phyloP scores from a whole-genome alignment of 1,140 invertebrate species.

The Drosophila lacertosa region DNA sequence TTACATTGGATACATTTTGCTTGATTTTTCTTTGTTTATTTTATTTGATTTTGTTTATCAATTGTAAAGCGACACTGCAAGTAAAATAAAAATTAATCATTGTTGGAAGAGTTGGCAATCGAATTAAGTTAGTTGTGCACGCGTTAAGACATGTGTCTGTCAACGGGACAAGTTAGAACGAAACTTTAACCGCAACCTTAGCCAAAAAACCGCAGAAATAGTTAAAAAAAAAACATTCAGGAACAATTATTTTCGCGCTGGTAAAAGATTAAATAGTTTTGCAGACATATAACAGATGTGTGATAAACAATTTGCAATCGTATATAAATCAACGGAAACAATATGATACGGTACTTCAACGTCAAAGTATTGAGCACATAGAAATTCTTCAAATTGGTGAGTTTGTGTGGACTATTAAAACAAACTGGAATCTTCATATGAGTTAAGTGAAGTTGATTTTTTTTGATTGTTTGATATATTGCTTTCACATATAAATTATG shows the following conservation, averaged over 20 bases:
- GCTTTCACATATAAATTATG: too few relatives aligned
- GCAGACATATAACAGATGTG: conserved; percentile 3
- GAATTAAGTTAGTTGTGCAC: conserved; percentile 16
- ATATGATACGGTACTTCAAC: too few relatives aligned
- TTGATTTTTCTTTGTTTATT: conserved; percentile 26
- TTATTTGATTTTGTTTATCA: conserved; percentile 48
- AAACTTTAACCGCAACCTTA: conserved; percentile 13
- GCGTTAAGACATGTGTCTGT: not conserved
- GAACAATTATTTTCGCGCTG: not conserved
- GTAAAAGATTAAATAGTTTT: not conserved
- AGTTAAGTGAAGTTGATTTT: too few relatives aligned
- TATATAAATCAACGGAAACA: too few relatives aligned
- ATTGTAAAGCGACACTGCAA: conserved; percentile 79
- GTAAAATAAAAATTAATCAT: conserved; percentile 47
- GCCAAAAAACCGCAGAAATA: conserved; percentile 6
- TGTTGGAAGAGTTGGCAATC: conserved; percentile 49
- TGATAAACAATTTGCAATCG: not conserved
- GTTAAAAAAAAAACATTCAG: not conserved
- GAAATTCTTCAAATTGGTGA: too few relatives aligned
- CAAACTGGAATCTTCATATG: too few relatives aligned
- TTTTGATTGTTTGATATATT: too few relatives aligned
- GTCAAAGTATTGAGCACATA: too few relatives aligned
- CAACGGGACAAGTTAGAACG: not conserved
- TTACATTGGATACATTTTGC: conserved; percentile 11
- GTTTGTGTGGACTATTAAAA: too few relatives aligned